A percentile compares a stretch with the other conserved stretches of the same genome.
phyloP scores from a whole-genome alignment of 2,888 invertebrate species.

The Gryllus longicercus region DNA sequence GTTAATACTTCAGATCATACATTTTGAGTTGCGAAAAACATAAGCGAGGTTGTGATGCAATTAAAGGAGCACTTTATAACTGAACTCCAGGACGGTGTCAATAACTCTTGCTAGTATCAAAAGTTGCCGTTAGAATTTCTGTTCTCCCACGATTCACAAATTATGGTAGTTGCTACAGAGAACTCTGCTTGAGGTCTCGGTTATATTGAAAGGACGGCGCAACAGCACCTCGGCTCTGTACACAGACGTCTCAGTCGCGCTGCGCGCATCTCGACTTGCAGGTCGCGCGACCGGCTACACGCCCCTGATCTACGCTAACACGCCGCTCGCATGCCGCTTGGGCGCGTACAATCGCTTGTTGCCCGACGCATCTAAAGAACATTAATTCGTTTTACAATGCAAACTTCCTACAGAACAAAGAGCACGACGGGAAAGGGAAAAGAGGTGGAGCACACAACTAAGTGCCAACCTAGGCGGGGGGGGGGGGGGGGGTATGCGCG shows the following conservation, averaged over 20 bases:
- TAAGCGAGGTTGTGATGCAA: no score
- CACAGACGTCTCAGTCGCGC: neutral
- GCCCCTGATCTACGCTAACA: neutral
- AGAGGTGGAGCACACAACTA: neutral
- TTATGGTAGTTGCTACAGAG: no score
- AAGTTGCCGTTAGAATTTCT: no score
- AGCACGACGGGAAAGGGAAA: neutral
- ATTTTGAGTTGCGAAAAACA: no score
- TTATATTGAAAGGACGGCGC: neutral
- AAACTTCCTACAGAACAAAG: neutral
- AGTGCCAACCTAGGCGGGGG: no score
- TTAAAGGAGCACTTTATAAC: no score
- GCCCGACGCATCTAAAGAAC: neutral
- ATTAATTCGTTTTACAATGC: neutral
- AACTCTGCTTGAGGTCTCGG: no score
- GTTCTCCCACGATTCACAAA: no score
- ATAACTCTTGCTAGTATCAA: no score
- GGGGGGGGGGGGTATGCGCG: no score
- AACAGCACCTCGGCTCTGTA: neutral
- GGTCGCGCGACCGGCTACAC: neutral
- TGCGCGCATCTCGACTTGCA: neutral
- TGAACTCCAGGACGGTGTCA: no score
- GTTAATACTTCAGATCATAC: no score
- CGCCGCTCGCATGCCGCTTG: neutral
- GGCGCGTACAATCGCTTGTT: neutral